A percentile compares a stretch with the other conserved stretches of the same genome.
phyloP scores from a whole-genome alignment of 1,140 invertebrate species.

The Sinonovacula constricta region DNA sequence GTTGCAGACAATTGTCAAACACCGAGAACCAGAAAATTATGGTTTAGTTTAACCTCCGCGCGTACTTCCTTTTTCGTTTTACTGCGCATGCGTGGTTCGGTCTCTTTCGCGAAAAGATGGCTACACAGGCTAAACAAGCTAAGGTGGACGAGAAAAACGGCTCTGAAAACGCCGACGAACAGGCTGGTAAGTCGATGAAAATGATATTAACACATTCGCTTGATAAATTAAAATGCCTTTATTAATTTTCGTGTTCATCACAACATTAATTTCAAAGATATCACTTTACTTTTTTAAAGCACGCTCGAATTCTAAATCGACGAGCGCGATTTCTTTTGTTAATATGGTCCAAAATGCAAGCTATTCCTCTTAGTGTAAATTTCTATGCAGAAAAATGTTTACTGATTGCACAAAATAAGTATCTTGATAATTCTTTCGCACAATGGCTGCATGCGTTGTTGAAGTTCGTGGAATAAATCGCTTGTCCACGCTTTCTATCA shows the following conservation, averaged over 20 bases:
- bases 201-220: too few species aligned
- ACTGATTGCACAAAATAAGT: too few species aligned
- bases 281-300: background rate
- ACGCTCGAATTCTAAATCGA: constrained; percentile 29
- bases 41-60: background rate
- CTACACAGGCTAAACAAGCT: constrained; percentile 50
- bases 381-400: too few species aligned
- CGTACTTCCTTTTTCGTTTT: background rate
- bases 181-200: constrained; percentile 38
- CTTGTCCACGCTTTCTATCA: background rate
- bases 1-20: too few species aligned
- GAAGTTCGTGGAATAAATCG: too few species aligned
- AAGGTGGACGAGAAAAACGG: constrained; percentile 48
- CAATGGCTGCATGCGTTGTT: too few species aligned
- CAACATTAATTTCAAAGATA: background rate
- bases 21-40: background rate
- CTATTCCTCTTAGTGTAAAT: too few species aligned
- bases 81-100: constrained; percentile 37
- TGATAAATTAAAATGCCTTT: background rate
- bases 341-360: too few species aligned
- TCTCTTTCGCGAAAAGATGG: constrained; percentile 56
- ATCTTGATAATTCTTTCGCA: too few species aligned
- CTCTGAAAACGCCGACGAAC: constrained; percentile 50
- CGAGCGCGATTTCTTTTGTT: constrained; percentile 34
- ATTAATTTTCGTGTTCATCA: too few species aligned